Evolutionary conservation across 2,797 vertebrate genomes (phyloP), one percentile per base, ranked within the genome.

Genomic region (Aplochiton taeniatus): DNA sequence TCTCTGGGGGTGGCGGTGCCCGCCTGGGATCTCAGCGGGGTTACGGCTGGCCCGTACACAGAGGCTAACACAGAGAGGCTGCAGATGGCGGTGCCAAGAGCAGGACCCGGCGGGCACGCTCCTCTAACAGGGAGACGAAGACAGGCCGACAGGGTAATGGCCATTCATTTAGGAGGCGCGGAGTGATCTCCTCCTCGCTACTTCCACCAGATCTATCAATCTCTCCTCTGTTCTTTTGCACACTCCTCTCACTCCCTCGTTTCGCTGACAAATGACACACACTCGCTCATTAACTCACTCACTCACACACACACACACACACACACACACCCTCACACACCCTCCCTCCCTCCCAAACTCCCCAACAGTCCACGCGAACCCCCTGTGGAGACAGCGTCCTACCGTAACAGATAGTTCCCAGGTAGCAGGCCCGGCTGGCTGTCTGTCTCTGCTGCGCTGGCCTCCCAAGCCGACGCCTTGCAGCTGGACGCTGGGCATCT

Each of bases 401-500:
- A 52, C 74, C 78, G 76, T 80, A 85, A 85, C 58, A n/a, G 63
- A 77, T 70, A 76, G 76, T 76, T 53, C 75, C 76, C 81, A 80
- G 78, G 85, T 85, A 83, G 83, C 69, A 52, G 70, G 74, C 66
- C 31, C 6, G 31, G 2, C 31, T 31, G 31, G 2, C 31, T 31
- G 31, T 31, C 31, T 31, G 31, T 31, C 31, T 31, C 31, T 31
- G 31, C 31, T 31, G 31, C 31, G 6, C 74, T 83, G 11, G 7
- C 65, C 63, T 65, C 64, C 64, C 49, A 65, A 77, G 66, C 58
- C 10, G 49, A 76, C 47, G 65, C 64, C 70, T 73, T 4, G 65
- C 79, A 86, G 85, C 83, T 81, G 84, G 60, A 54, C 66, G 53
- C 20, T 3, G 61, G 77, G 72, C 73, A 63, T 63, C 0, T 65